A percentile compares a stretch with the other conserved stretches of the same genome.
These are phyloP conservation scores for Hydrotaea diabolus DNA, from an alignment of 2,888 invertebrate genomes.

Conservation along the genomic window DNA sequence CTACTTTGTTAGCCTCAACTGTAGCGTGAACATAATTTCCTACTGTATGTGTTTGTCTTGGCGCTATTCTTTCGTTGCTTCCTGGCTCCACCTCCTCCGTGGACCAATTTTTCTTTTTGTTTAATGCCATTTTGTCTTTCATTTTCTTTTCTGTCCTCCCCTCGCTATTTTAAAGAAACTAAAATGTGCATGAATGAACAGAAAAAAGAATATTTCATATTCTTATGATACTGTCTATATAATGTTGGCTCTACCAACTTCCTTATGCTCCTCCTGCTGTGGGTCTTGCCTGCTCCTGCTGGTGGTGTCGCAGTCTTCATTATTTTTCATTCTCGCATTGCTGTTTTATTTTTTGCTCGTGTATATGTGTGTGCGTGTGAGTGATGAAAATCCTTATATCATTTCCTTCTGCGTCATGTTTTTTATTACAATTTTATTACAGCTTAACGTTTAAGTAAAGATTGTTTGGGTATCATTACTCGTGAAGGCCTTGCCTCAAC, in stretches of 20 bases:
- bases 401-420: constrained; percentile 12
- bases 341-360: not conserved
- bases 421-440: constrained; percentile 38
- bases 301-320: not conserved
- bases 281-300: not conserved
- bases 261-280: not conserved
- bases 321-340: constrained; percentile 20
- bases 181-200: not conserved
- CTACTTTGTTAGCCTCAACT: not conserved
- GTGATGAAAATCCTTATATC: constrained; percentile 3
- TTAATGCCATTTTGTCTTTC: not conserved
- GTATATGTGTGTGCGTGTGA: not conserved
- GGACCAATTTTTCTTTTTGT: not conserved
- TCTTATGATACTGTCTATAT: not conserved
- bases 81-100: not conserved
- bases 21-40: constrained; percentile 8
- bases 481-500: not conserved
- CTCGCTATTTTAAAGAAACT: not conserved
- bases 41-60: not conserved
- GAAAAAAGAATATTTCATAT: not conserved
- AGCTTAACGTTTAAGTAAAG: constrained; percentile 28
- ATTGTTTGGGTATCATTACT: constrained; percentile 31
- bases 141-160: not conserved
- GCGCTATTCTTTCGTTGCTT: not conserved
- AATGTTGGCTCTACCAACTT: not conserved